Percentiles rank a stretch among this genome's conserved stretches.
Evolutionary conservation across 2,797 vertebrate species (phyloP).

Genomic region (Ispidina picta): DNA sequence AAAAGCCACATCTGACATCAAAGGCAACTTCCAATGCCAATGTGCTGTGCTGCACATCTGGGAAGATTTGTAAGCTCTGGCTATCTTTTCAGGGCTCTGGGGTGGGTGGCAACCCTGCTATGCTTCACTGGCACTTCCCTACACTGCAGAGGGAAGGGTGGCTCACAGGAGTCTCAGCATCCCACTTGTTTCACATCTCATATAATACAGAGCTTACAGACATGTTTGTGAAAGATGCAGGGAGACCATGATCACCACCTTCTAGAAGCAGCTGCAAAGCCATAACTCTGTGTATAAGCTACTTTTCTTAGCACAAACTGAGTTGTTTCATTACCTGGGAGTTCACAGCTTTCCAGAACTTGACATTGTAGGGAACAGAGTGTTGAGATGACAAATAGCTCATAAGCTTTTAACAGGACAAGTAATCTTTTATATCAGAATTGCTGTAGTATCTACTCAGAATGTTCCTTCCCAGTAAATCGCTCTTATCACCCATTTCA

Average conservation of each 20-base stretch:
- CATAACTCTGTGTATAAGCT: background rate
- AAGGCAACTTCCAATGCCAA: background rate
- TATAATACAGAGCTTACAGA: background rate
- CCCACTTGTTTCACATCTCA: background rate
- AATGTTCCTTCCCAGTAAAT: slow-evolving; percentile 14
- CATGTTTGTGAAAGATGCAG: background rate
- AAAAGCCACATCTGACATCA: background rate
- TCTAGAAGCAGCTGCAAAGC: background rate
- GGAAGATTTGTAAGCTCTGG: background rate
- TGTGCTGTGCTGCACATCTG: background rate
- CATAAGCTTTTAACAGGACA: slow-evolving; percentile 42
- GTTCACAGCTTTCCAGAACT: background rate
- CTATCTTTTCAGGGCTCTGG: background rate
- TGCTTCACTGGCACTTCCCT: background rate
- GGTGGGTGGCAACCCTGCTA: background rate
- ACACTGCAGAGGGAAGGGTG: background rate
- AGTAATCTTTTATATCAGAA: slow-evolving; percentile 29
- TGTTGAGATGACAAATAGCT: slow-evolving; percentile 13
- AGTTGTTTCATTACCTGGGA: slow-evolving; percentile 29
- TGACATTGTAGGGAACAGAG: background rate
- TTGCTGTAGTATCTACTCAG: background rate
- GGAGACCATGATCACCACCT: background rate
- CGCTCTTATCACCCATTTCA: background rate
- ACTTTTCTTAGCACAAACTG: background rate
- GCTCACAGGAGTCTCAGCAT: background rate